Evolutionary conservation across 2,888 invertebrate genomes (phyloP), one percentile per base, ranked within the genome.

Genomic region (Seira musarum): DNA sequence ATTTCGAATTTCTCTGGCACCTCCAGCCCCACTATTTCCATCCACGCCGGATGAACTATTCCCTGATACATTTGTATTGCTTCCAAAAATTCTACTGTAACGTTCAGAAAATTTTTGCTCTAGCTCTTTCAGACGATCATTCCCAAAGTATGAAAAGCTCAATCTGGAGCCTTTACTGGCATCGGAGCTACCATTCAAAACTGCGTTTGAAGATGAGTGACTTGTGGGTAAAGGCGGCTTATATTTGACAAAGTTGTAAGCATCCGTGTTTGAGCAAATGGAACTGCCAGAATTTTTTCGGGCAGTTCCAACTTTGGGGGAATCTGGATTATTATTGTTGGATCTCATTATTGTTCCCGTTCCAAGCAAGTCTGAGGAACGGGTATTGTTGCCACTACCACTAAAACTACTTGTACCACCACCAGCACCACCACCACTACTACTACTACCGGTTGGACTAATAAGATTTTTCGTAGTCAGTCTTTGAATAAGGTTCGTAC

Each of bases 401-500:
- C 46, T 6, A n/a, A 57, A 3, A 66, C 30, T 65, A 65, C 15
- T 13, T 3, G 6, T 19, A 40, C 67, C 66, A 19, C 63, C 35
- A 65, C 80, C 46, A n/a, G n/a, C n/a, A 53, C 53, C n/a, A 19
- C 61, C 64, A 35, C 63, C 13, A 61, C 60, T 46, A 22, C 72
- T 57, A 75, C 81, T 73, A 35, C 40, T 21, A 71, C 71, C 66
- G n/a, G 53, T 66, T 46, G 68, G 70, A 70, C 49, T 73, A 1
- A 61, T 60, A 19, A 83, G 92, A 66, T 92, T 92, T 84, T 94
- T 92, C 46, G 93, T 93, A 8, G 92, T 91, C 87, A 96, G 91
- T 85, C 95, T 92, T 88, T 95, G 95, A 87, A 96, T 91, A 86
- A 96, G 91, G 90, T 92, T 96, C 88, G 94, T 94, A 90, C 95